These are phyloP conservation scores for Lasaia peninsularis DNA, from an alignment of 1,140 invertebrate species.

Conservation along the genomic window DNA sequence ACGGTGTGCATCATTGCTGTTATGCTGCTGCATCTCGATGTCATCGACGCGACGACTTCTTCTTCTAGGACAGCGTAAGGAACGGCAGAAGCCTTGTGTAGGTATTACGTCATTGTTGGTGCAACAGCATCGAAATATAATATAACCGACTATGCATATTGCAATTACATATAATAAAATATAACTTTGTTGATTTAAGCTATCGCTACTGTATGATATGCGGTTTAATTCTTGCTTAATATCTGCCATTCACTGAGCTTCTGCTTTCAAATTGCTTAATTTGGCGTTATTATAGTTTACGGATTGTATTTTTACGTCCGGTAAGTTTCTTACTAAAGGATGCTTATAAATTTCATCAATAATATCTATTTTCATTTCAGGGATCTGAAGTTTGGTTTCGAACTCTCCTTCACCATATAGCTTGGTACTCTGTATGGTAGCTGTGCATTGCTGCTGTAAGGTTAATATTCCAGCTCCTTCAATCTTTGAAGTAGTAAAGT, in stretches of 20 bases:
- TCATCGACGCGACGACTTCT: background rate
- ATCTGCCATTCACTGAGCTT: background rate
- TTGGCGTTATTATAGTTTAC: background rate
- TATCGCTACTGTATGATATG: background rate
- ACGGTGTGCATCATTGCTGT: background rate
- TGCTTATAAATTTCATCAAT: constrained; percentile 1
- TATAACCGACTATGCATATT: background rate
- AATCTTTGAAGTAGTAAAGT: background rate
- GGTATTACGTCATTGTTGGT: background rate
- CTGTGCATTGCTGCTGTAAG: background rate
- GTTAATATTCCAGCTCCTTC: background rate
- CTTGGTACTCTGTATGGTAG: background rate
- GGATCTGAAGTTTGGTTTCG: background rate
- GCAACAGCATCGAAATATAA: background rate
- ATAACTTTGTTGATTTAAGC: background rate
- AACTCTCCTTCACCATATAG: background rate
- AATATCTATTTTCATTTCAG: constrained; percentile 4
- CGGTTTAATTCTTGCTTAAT: constrained; percentile 1
- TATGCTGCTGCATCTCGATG: background rate
- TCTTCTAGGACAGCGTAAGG: background rate
- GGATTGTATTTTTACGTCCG: background rate
- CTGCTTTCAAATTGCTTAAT: background rate
- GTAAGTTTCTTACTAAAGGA: background rate
- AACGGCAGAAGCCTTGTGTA: background rate
- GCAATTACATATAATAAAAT: background rate